Base-by-base conservation (phyloP, 1,140 invertebrate species). In the Caenorhabditis brenneri region DNA sequence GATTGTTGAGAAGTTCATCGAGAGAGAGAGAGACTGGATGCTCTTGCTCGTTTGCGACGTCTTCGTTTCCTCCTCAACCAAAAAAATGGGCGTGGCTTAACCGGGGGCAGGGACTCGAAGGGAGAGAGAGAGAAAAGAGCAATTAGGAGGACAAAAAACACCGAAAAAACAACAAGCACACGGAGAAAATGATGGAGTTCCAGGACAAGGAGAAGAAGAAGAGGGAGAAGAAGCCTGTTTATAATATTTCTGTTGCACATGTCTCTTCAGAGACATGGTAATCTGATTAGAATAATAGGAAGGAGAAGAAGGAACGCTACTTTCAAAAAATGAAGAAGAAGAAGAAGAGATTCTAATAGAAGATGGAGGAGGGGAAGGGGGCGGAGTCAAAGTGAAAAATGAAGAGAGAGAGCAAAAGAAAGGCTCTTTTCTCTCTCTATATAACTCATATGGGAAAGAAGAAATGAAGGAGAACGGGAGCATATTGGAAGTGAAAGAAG, bases 231-330 rank as follows among this genome's bases (percentile, higher is more conserved):
- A 15, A 42, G 65, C 65, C 65, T 74, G 65, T 74, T 74, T 74
- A 74, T 74, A 74, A 74, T 74, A 74, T 74, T 74, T 39, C 15
- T 24, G n/a, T 46, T 49, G 74, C 33, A 24, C 46, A 2, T 53
- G 16, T 36, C 27, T 22, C 9, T 22, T 4, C 27, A 80, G 33
- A 49, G 27, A 53, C 78, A 80, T 80, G 46, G 22, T 33, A 51
- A 80, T 80, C 31, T 53, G 49, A 51, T 80, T 51, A 53, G 46
- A 80, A 80, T 27, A 80, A 53, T 80, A 42, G 27, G 42, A 48
- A 48, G 24, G n/a, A 74, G 10, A 24, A 9, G 65, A 10, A 1
- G 65, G 65, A 74, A 74, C 36, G 24, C 65, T 74, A 42, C 10
- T 31, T 42, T 39, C 33, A 74, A 74, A 42, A 46, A 74, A n/a